These are phyloP conservation scores for Tenthredo scrophulariae DNA, from an alignment of 2,888 invertebrate species.

Conservation along the genomic window DNA sequence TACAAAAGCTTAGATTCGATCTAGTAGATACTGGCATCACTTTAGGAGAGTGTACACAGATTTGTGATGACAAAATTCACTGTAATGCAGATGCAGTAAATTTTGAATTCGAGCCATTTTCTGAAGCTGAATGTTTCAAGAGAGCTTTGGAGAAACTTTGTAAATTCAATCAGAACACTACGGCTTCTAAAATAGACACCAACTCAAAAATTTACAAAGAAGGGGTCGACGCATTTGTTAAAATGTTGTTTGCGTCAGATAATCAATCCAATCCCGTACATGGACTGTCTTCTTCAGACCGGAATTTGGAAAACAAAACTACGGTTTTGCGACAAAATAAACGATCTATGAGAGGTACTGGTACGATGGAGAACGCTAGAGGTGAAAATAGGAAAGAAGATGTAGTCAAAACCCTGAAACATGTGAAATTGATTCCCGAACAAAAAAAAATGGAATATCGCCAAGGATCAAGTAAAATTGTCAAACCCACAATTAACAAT, in stretches of 20 bases:
- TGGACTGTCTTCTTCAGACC: neutral
- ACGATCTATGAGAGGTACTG: neutral
- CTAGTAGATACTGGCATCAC: conserved; percentile 35
- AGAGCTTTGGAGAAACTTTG: conserved; percentile 20
- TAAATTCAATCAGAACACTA: neutral
- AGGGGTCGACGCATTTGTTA: conserved; percentile 17
- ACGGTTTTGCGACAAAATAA: neutral
- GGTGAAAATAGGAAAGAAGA: neutral
- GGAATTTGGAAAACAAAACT: neutral
- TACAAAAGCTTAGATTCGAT: conserved; percentile 33
- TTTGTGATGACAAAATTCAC: neutral
- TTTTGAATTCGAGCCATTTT: conserved; percentile 19
- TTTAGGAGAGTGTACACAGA: conserved; percentile 30
- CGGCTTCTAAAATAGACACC: conserved; percentile 27
- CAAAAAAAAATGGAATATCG: neutral
- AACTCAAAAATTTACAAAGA: conserved; percentile 16
- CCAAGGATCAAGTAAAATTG: neutral
- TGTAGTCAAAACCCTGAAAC: neutral
- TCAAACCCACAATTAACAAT: neutral
- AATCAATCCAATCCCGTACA: neutral
- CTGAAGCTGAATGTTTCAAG: conserved; percentile 14
- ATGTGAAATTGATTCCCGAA: conserved; percentile 11
- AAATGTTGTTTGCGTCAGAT: neutral
- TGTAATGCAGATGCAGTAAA: conserved; percentile 22
- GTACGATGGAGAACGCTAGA: neutral